Percentiles rank a stretch among this genome's conserved stretches.
These are phyloP conservation scores for Spheniscus mendiculus DNA, from an alignment of 2,113 vertebrate species.

Conservation along the genomic window DNA sequence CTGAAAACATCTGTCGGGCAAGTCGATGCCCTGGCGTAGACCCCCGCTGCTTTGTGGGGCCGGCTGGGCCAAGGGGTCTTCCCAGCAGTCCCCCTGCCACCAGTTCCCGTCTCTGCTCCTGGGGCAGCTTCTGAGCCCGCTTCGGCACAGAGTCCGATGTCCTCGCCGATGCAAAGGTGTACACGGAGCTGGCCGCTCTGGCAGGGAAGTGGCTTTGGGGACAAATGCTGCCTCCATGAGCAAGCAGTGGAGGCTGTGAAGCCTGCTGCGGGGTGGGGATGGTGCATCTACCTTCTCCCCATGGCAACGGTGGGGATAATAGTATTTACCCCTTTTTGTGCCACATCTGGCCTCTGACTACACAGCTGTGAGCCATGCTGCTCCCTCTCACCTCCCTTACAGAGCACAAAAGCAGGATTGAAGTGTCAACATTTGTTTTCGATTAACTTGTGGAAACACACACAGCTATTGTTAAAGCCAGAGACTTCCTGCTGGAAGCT, in stretches of 20 bases:
- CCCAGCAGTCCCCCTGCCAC: neutral
- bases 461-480: constrained; percentile 20
- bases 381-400: neutral
- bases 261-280: neutral
- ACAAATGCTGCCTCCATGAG: accelerated
- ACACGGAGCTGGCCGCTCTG: neutral
- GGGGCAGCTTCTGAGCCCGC: neutral
- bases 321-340: neutral
- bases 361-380: neutral
- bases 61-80: no score
- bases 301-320: neutral
- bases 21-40: accelerated
- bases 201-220: neutral
- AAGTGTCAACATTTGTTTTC: constrained; percentile 36
- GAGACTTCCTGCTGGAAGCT: constrained; percentile 37
- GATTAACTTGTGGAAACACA: constrained; percentile 40
- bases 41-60: no score
- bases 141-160: accelerated
- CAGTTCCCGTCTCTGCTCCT: neutral
- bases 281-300: neutral
- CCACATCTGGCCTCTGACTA: neutral
- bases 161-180: accelerated
- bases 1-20: neutral
- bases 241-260: neutral
- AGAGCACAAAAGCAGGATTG: neutral